Percentiles rank a stretch among this genome's conserved stretches.
Evolutionary conservation across 2,888 invertebrate species (phyloP).

Genomic region (Alviniconcha strummeri): DNA sequence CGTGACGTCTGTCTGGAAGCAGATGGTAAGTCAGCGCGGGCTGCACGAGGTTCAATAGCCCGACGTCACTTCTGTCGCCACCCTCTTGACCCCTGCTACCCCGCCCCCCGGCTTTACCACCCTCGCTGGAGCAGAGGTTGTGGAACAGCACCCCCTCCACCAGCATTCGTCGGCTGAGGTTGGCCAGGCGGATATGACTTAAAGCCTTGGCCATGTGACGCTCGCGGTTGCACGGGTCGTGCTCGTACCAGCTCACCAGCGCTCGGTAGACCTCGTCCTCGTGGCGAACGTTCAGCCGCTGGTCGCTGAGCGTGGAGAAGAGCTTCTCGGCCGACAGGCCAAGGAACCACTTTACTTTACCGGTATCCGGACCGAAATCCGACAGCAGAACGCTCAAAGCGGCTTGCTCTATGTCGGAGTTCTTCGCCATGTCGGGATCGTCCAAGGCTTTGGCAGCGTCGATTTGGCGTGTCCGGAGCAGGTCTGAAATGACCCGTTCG

Average conservation of each 20-base stretch:
- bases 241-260: constrained; percentile 25
- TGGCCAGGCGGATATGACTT: constrained; percentile 17
- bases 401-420: background rate
- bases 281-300: constrained; percentile 15
- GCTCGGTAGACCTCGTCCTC: constrained; percentile 32
- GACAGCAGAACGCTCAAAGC: constrained; percentile 14
- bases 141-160: constrained; percentile 19
- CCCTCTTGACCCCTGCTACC: background rate
- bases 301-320: constrained; percentile 9
- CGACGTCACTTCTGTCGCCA: background rate
- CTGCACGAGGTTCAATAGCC: background rate
- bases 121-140: background rate
- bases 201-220: constrained; percentile 1
- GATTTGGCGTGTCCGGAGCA: background rate
- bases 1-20: constrained; percentile 30
- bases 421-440: background rate
- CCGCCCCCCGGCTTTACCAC: background rate
- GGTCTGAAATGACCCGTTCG: background rate
- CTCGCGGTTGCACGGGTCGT: constrained; percentile 10
- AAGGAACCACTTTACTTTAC: constrained; percentile 24
- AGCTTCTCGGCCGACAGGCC: background rate
- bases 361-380: background rate
- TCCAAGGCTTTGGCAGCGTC: background rate
- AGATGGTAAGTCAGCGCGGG: constrained; percentile 30
- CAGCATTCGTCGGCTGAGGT: constrained; percentile 7